Evolutionary conservation across 2,888 invertebrate genomes (phyloP), one percentile per base, ranked within the genome.

Genomic region (Xiphydria camelus): DNA sequence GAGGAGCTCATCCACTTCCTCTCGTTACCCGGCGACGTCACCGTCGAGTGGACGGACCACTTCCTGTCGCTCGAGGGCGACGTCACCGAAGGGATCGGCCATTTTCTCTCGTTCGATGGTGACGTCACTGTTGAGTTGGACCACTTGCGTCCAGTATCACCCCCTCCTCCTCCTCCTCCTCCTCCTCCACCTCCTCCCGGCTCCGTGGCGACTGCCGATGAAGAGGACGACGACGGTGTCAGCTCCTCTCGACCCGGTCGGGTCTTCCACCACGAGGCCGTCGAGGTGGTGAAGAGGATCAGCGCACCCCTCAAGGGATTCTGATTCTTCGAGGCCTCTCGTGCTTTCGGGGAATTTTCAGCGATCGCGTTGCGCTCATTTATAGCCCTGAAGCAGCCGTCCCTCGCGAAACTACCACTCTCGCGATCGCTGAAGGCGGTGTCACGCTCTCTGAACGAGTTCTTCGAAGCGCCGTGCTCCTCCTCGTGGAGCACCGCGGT

Each of bases 191-290:
- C n/a, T n/a, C n/a, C n/a, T n/a, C n/a, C n/a, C n/a, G n/a, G 68
- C 63, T 61, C 76, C 59, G 65, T 68, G 54, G 62, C n/a, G n/a
- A n/a, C 66, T 50, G 46, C 64, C 35, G 62, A 68, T 41, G 53
- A 60, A 36, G 55, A 49, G 5, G 53, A 46, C 12, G 52, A 47
- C 9, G 54, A 51, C 1, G 41, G 52, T 17, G 46, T 54, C 41
- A 60, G 18, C 33, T 66, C 54, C n/a, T 74, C 74, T 35, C 74
- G 72, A 3, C 74, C 56, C 39, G 72, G 74, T 26, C 68, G 63
- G 37, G 66, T 67, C 43, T 73, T 75, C 74, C 74, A 74, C 75
- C 74, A 75, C 32, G 73, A 72, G 0, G 73, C 72, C 2, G 74
- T 75, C 3, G 74, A 74, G 1, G 68, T 55, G 2, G 74, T 71